Percentiles rank a stretch among this genome's conserved stretches.
Evolutionary conservation across 2,113 vertebrate species (phyloP).

Genomic region (Centropus bengalensis): DNA sequence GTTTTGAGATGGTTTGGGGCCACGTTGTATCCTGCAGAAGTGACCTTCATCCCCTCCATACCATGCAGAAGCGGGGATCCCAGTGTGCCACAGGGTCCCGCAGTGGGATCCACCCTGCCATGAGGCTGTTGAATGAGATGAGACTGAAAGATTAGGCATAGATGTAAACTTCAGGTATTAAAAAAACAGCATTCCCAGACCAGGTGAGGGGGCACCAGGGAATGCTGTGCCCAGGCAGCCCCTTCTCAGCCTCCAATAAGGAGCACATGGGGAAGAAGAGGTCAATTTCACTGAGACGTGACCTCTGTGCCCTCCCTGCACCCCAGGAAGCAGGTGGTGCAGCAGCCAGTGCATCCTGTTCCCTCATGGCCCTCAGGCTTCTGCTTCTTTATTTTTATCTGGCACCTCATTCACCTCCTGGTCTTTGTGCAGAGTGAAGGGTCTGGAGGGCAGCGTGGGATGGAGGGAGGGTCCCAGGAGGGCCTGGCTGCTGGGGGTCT

Average conservation of each 20-base stretch:
- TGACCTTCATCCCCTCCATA: rapidly evolving
- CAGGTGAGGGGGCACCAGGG: not conserved
- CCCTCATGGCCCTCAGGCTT: not conserved
- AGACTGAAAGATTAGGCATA: not conserved
- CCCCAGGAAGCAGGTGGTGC: not conserved
- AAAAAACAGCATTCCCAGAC: not conserved
- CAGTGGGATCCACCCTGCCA: not conserved
- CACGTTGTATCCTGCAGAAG: not conserved
- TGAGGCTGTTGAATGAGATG: not conserved
- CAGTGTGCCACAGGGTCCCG: rapidly evolving
- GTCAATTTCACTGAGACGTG: rapidly evolving
- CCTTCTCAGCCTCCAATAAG: not conserved
- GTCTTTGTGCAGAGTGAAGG: not conserved
- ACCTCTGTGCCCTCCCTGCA: not conserved
- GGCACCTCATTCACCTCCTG: rapidly evolving
- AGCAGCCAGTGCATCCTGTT: rapidly evolving
- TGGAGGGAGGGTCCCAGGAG: not conserved
- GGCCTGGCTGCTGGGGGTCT: not conserved
- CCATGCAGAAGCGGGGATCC: rapidly evolving
- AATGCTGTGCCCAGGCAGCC: rapidly evolving
- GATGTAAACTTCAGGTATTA: not conserved
- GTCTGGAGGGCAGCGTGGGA: not conserved
- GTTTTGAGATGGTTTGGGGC: too few species aligned
- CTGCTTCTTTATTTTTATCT: not conserved
- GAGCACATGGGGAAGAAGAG: not conserved